These are phyloP conservation scores for Oryzias celebensis DNA, from an alignment of 2,113 vertebrate species.

Conservation along the genomic window DNA sequence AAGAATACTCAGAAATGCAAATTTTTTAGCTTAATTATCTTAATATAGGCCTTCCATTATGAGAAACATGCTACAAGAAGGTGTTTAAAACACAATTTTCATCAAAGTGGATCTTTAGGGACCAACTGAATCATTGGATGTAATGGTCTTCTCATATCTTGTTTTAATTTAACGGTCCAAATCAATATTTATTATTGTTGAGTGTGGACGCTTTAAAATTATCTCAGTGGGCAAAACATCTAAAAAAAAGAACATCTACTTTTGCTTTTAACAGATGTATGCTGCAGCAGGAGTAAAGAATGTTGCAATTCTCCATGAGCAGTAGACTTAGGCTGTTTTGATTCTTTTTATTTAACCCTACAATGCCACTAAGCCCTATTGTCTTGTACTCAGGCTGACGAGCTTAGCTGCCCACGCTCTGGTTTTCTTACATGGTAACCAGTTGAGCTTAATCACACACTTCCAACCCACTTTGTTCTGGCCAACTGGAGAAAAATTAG, in stretches of 20 bases:
- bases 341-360: constrained; percentile 35
- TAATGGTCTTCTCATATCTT: too few relatives aligned
- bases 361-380: constrained; percentile 34
- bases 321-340: constrained; percentile 3
- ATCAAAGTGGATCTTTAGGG: too few relatives aligned
- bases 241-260: neutral
- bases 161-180: too few relatives aligned
- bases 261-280: neutral
- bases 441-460: constrained; percentile 22
- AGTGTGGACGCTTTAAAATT: too few relatives aligned
- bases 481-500: constrained; percentile 48
- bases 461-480: constrained; percentile 46
- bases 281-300: neutral
- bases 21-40: too few relatives aligned
- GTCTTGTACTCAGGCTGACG: constrained; percentile 45
- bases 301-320: neutral
- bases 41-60: too few relatives aligned
- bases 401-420: constrained; percentile 52
- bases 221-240: too few relatives aligned
- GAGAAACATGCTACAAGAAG: too few relatives aligned
- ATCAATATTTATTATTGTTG: too few relatives aligned
- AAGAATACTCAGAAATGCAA: too few relatives aligned
- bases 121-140: too few relatives aligned
- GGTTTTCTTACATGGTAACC: constrained; percentile 55
- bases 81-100: too few relatives aligned